These are phyloP conservation scores for Cromileptes altivelis DNA, from an alignment of 2,113 vertebrate genomes.

Conservation along the genomic window DNA sequence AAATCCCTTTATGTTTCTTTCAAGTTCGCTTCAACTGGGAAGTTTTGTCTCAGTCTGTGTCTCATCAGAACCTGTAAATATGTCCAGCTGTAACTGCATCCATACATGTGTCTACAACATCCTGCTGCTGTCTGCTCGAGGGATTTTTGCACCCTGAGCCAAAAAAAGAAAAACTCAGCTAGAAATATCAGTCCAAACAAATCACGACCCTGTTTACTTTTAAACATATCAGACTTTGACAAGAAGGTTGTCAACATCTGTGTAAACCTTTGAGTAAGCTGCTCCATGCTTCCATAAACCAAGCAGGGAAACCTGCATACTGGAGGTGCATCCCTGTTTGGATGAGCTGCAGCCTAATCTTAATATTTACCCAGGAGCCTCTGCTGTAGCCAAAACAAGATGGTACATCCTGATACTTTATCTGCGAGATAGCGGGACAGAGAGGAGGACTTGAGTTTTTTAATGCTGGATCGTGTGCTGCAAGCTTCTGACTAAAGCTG, in stretches of 20 bases:
- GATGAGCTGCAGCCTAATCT: slow-evolving; percentile 11
- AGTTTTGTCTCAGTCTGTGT: not conserved
- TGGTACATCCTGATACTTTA: slow-evolving; percentile 5
- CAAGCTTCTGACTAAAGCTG: not conserved
- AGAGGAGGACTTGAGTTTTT: not conserved
- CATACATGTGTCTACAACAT: too few relatives aligned
- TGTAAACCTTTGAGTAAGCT: not conserved
- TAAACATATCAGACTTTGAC: not conserved
- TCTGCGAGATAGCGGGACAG: not conserved
- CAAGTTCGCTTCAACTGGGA: not conserved
- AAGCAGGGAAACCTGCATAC: not conserved
- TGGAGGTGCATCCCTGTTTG: slow-evolving; percentile 25
- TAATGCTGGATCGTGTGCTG: not conserved
- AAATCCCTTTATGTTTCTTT: not conserved
- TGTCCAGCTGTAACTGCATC: not conserved
- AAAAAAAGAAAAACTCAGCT: not conserved
- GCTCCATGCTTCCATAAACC: not conserved
- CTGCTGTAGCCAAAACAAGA: slow-evolving; percentile 63
- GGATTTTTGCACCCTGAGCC: not conserved
- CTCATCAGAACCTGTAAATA: not conserved
- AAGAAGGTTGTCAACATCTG: not conserved
- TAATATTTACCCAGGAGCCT: slow-evolving; percentile 55
- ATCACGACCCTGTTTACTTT: not conserved
- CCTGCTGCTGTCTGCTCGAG: not conserved
- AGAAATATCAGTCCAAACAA: not conserved